Evolutionary conservation across 2,888 invertebrate genomes (phyloP), one percentile per base, ranked within the genome.

Genomic region (Hirtodrosophila histrioides): DNA sequence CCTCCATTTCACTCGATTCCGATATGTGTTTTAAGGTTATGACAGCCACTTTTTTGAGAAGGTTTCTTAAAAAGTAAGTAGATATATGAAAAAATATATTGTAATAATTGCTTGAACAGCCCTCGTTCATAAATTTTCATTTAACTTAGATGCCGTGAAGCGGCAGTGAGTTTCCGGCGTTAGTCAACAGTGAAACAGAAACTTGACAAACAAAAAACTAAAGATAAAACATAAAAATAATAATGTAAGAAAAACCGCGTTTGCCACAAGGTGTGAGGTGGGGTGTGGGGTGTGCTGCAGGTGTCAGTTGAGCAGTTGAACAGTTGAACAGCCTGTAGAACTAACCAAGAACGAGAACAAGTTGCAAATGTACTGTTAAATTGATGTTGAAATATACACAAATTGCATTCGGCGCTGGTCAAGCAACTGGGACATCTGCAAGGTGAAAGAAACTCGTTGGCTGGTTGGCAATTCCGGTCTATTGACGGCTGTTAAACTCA

Each of bases 351-450:
- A 45, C 49, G 17, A 72, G 81, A 82, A 82, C 81, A 63, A 69
- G 82, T 79, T 77, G 81, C 78, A 76, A 78, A 75, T 81, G 58
- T 83, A 76, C 84, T 71, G 78, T 78, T 78, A 78, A 80, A 81
- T 80, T 74, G 53, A 80, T 83, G 76, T 76, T 71, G 74, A 76
- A 71, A 74, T 70, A 45, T 39, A 68, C 54, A 62, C 60, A 78
- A 82, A 80, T 75, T 80, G 80, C 83, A 79, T 70, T 75, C 37
- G 57, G 35, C 57, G 66, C 71, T 77, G 75, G 75, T 57, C 75
- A 75, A 63, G 75, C 77, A 77, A 76, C 64, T 76, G 74, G 76
- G 58, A 74, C 77, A 74, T 23, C 58, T 44, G 74, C 77, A 77
- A 65, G 78, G 78, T 66, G 76, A 76, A 67, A 71, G 81, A 83